Percentiles rank a stretch among this genome's conserved stretches.
phyloP scores from a whole-genome alignment of 2,797 vertebrate genomes.

The Menidia menidia region DNA sequence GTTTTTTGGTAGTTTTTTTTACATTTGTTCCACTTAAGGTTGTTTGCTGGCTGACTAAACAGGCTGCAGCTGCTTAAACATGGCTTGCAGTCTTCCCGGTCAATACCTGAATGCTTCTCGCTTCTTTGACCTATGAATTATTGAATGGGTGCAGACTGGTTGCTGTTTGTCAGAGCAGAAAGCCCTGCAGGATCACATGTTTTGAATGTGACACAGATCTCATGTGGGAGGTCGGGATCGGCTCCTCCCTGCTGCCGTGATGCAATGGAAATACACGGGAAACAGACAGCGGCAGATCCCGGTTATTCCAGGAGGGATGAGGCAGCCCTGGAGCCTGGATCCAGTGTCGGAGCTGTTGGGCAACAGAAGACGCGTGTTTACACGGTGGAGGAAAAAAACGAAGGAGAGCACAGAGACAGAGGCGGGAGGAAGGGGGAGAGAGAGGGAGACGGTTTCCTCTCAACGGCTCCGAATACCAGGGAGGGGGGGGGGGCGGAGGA shows the following conservation, averaged over 20 bases:
- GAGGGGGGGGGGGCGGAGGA: background rate
- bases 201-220: background rate
- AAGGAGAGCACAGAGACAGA: background rate
- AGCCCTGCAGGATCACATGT: constrained; percentile 9
- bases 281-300: background rate
- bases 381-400: background rate
- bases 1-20: background rate
- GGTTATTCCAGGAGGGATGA: constrained; percentile 2
- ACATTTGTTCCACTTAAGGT: background rate
- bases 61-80: too few relatives aligned
- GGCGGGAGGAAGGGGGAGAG: background rate
- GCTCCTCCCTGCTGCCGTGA: constrained; percentile 8
- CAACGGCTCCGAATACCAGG: constrained; percentile 36
- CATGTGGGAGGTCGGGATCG: constrained; percentile 8
- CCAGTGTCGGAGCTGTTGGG: constrained; percentile 14
- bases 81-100: background rate
- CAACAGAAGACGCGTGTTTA: constrained; percentile 19
- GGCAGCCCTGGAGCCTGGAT: background rate
- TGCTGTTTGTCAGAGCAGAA: background rate
- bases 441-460: constrained; percentile 11
- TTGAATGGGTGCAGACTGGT: background rate
- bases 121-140: background rate
- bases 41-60: background rate
- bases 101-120: background rate
- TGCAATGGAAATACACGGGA: constrained; percentile 13